Evolutionary conservation across 2,888 invertebrate genomes (phyloP), one percentile per base, ranked within the genome.

Genomic region (Lithophane socia): DNA sequence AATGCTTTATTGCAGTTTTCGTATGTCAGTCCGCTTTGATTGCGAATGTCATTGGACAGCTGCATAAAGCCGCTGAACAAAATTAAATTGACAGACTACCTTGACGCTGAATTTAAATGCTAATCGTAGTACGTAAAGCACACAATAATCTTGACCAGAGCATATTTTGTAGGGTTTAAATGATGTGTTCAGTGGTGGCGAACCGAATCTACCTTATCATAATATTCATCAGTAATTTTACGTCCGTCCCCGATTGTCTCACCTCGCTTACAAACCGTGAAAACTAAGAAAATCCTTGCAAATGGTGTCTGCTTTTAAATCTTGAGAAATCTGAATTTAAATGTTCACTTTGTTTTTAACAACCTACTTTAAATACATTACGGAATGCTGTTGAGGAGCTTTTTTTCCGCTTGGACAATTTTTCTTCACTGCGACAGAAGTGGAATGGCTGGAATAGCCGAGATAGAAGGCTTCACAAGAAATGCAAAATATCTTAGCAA

Each of bases 271-370:
- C 37, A 82, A 60, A 67, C 56, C 49, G 67, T 16, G 52, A 80
- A 80, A 65, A 54, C 54, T 68, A 29, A 68, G 67, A 49, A 60
- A 68, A 68, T 72, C 61, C 61, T 54, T 64, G 58, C 54, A 80
- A 69, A 69, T 80, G 29, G 49, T 54, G 54, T 66, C 84, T 64
- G 73, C 76, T 80, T 84, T 80, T 73, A 73, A 84, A 73, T 80
- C 80, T 84, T 80, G 80, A 73, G 84, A 80, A 81, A 84, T 84
- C 29, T 56, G 73, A 80, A 73, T 84, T 64, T 60, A 80, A 81
- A 84, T 49, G 84, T 68, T 73, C 73, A 72, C 67, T 84, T 73
- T 79, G 66, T 80, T 64, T 79, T 80, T 80, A 84, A 67, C 67
- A 73, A 84, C 54, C 47, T 56, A 54, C 64, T 81, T 84, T 81